Conservation (phyloP, 2,113 vertebrate species). For the Propithecus coquereli region DNA sequence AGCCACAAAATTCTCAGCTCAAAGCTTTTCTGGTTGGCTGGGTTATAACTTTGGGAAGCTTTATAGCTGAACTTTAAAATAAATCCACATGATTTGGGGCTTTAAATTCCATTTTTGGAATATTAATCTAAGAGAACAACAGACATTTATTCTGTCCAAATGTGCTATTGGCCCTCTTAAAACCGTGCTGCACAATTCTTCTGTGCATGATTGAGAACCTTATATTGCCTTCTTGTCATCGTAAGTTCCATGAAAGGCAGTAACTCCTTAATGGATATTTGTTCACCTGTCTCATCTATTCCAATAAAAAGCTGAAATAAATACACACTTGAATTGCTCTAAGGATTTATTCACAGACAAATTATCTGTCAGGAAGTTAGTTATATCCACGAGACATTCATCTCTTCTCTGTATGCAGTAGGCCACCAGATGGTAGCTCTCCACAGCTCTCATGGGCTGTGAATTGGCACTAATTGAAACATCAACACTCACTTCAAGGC, state of each 20-base stretch:
- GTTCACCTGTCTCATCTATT: constrained; percentile 53
- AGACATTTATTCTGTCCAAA: constrained; percentile 44
- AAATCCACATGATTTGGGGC: constrained; percentile 54
- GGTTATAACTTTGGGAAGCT: constrained; percentile 28
- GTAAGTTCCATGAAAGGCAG: constrained; percentile 23
- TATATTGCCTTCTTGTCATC: constrained; percentile 21
- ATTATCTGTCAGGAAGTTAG: constrained; percentile 69
- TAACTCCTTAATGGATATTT: constrained; percentile 53
- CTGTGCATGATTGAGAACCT: constrained; percentile 28
- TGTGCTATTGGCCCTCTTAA: not conserved
- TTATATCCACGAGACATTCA: constrained; percentile 14
- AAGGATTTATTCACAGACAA: constrained; percentile 56
- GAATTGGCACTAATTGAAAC: constrained; percentile 74
- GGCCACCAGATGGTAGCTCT: constrained; percentile 68
- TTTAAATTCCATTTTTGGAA: constrained; percentile 53
- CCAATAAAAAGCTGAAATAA: constrained; percentile 57
- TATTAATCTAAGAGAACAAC: constrained; percentile 54
- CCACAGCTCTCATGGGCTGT: constrained; percentile 52
- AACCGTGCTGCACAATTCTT: constrained; percentile 14
- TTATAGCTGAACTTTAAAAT: constrained; percentile 63
- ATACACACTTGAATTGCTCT: constrained; percentile 63
- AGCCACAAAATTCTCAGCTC: constrained; percentile 35
- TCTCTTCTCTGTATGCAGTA: constrained; percentile 51
- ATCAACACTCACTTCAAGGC: constrained; percentile 50
- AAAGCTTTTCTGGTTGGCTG: not conserved